Conservation (phyloP, 2,888 invertebrate species). For the Boloria selene region DNA sequence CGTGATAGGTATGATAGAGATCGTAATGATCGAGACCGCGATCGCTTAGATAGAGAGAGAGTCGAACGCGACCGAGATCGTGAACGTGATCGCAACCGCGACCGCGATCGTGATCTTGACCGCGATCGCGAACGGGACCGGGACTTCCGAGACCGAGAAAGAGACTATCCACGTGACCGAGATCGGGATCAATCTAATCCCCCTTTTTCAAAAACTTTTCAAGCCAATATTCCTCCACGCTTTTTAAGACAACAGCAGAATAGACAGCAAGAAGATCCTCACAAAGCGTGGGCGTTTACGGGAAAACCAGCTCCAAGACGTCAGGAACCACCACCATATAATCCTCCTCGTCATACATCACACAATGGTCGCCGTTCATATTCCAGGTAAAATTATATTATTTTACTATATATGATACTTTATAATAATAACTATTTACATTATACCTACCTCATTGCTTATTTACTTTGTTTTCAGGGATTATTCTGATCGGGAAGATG, state of each 20-base stretch:
- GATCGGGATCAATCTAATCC: slow-evolving; percentile 82
- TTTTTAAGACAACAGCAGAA: slow-evolving; percentile 90
- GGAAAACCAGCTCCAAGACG: slow-evolving; percentile 67
- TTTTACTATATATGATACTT: neutral
- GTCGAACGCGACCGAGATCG: slow-evolving; percentile 52
- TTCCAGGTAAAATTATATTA: slow-evolving; percentile 57
- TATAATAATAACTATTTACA: neutral
- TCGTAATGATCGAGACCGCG: slow-evolving; percentile 57
- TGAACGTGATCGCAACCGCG: slow-evolving; percentile 53
- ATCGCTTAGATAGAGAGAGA: slow-evolving; percentile 57
- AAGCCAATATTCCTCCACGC: slow-evolving; percentile 92
- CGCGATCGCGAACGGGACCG: slow-evolving; percentile 51
- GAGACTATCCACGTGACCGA: slow-evolving; percentile 58
- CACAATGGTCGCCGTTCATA: slow-evolving; percentile 74
- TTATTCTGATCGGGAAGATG: slow-evolving; percentile 77
- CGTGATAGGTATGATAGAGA: slow-evolving; percentile 52
- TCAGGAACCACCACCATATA: slow-evolving; percentile 68
- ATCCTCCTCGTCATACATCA: slow-evolving; percentile 66
- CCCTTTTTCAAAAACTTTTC: slow-evolving; percentile 88
- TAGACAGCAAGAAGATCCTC: slow-evolving; percentile 71
- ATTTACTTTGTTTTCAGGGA: slow-evolving; percentile 59
- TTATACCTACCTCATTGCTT: neutral
- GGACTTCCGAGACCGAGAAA: slow-evolving; percentile 46
- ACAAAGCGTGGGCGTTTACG: slow-evolving; percentile 73
- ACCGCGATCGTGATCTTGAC: slow-evolving; percentile 60